Evolutionary conservation across 2,888 invertebrate species (phyloP).

Genomic region (Bellardia bayeri): DNA sequence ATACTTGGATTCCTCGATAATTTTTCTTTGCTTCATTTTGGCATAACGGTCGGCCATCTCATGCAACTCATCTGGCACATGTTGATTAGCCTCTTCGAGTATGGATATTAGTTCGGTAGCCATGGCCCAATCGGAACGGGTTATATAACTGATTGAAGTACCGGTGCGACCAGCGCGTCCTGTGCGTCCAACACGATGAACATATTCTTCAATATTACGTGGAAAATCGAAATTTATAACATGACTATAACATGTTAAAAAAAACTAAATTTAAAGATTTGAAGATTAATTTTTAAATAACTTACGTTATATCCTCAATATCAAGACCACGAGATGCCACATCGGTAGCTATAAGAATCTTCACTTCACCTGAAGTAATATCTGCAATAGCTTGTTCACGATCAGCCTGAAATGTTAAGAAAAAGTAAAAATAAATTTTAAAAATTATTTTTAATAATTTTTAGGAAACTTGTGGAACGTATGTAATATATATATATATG

Average conservation of each 20-base stretch:
- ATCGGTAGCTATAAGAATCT: conserved; percentile 96
- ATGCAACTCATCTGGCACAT: conserved; percentile 90
- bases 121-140: conserved; percentile 92
- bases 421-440: not conserved
- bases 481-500: not conserved
- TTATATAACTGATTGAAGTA: conserved; percentile 92
- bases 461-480: too few species aligned
- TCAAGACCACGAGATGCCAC: conserved; percentile 97
- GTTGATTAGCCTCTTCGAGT: conserved; percentile 93
- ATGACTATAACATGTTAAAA: conserved; percentile 82
- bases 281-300: conserved; percentile 8
- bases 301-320: conserved; percentile 92
- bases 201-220: conserved; percentile 96
- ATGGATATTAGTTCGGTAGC: conserved; percentile 93
- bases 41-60: conserved; percentile 91
- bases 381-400: conserved; percentile 93
- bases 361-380: conserved; percentile 91
- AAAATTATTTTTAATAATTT: too few species aligned
- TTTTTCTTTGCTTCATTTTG: conserved; percentile 88
- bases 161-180: conserved; percentile 96
- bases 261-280: not conserved
- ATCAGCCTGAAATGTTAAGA: conserved; percentile 85
- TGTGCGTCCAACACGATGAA: conserved; percentile 96
- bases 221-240: conserved; percentile 98
- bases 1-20: conserved; percentile 83